Evolutionary conservation across 1,140 invertebrate species (phyloP), one percentile per base, ranked within the genome.

Genomic region (Ceratina japonica): DNA sequence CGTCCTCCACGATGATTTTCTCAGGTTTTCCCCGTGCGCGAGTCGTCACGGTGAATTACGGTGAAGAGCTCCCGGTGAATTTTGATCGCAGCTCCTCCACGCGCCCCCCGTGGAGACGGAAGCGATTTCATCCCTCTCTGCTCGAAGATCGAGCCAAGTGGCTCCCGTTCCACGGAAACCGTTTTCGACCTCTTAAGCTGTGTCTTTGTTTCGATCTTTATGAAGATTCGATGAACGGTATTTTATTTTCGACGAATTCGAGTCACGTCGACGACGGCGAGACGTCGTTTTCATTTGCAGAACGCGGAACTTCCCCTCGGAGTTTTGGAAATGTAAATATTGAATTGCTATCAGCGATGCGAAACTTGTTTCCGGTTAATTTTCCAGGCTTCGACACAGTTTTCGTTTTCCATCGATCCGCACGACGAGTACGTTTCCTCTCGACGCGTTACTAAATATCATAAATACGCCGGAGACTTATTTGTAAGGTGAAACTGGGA

Each of bases 1-100:
- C 82, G 70, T 83, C 68, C 56, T 62, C 81, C 62, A 52, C 77
- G 77, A 83, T 80, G 83, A 84, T 75, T 84, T 84, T 75, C 73
- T 66, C 69, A 31, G 80, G 52, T 74, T 73, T 66, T 59, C 58
- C 64, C 16, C 37, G 20, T 63, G 76, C 22, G 52, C 54, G 13
- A 49, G 59, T 20, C 52, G 68, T 71, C 70, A 16, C 54, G 54
- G 20, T 64, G 82, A 79, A 71, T 84, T 61, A 73, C 82, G 51
- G 12, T 10, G 64, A 74, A 24, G 51, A 54, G 68, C 75, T 64
- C 1, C 61, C 22, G 22, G 76, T 79, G 70, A 73, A 73, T 73
- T 65, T 63, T 73, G 69, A 78, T 64, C 69, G 59, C 69, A 15
- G n/a, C 22, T 10, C 58, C 12, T 10, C 64, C 18, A 44, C 3